Conservation (phyloP, 2,797 vertebrate species). For the Nyctibius grandis region DNA sequence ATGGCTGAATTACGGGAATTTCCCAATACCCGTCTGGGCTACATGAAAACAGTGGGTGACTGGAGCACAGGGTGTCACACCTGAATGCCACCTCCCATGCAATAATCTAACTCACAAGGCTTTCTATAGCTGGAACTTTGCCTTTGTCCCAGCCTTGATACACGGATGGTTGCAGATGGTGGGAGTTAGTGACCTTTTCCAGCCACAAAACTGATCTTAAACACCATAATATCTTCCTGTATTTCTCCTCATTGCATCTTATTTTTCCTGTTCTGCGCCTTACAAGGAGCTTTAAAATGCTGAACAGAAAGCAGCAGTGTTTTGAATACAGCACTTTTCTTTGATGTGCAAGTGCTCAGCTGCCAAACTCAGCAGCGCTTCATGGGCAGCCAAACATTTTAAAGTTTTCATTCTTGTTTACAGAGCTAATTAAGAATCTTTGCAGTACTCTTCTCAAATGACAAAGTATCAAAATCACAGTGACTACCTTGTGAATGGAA, state of each 20-base stretch:
- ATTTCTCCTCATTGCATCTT: neutral
- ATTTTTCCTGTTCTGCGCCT: neutral
- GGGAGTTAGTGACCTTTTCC: neutral
- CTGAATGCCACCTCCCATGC: neutral
- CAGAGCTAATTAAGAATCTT: conserved; percentile 37
- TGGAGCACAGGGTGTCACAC: neutral
- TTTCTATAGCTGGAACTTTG: neutral
- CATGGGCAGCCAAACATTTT: neutral
- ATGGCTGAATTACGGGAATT: neutral
- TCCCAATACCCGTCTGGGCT: neutral
- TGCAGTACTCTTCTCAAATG: neutral
- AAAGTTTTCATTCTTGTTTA: conserved; percentile 29
- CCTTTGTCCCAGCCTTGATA: neutral
- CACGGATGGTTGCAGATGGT: accelerated
- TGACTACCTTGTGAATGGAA: neutral
- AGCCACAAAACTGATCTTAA: neutral
- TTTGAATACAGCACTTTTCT: neutral
- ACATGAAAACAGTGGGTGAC: accelerated
- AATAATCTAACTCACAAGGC: neutral
- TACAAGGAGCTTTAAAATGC: neutral
- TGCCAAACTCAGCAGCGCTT: neutral
- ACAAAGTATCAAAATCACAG: neutral
- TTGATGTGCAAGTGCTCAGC: neutral
- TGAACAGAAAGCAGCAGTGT: neutral
- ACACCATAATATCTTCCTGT: neutral